Conservation (phyloP, 2,113 vertebrate species). For the Hippocampus barbouri region DNA sequence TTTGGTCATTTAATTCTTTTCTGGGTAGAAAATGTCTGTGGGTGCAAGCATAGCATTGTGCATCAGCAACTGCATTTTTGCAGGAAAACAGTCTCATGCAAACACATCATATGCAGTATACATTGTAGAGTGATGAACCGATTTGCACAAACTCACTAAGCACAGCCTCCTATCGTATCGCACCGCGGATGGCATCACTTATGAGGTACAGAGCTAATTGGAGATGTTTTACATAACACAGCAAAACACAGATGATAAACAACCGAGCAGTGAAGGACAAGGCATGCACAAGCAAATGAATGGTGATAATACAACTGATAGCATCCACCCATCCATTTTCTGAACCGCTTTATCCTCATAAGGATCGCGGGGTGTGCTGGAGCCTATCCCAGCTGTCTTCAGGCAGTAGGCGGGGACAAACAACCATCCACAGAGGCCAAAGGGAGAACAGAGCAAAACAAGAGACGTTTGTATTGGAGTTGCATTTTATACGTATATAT, state of each 20-base stretch:
- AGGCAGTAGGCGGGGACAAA: too few relatives aligned
- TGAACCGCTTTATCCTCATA: too few relatives aligned
- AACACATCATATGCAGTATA: background rate
- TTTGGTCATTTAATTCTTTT: constrained; percentile 42
- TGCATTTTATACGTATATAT: too few relatives aligned
- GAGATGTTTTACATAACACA: constrained; percentile 30
- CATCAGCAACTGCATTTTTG: constrained; percentile 23
- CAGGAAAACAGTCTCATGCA: constrained; percentile 13
- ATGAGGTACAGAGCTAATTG: constrained; percentile 32
- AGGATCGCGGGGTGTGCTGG: too few relatives aligned
- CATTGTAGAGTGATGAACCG: constrained; percentile 4
- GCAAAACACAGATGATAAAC: constrained; percentile 54
- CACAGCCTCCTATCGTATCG: background rate
- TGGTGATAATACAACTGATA: background rate
- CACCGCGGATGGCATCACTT: constrained; percentile 2
- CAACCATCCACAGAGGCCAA: too few relatives aligned
- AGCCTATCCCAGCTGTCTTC: too few relatives aligned
- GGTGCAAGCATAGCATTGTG: constrained; percentile 21
- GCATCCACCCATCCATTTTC: too few relatives aligned
- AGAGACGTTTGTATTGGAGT: too few relatives aligned
- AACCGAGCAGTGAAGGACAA: constrained; percentile 7
- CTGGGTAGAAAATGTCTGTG: constrained; percentile 34
- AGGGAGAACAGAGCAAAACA: too few relatives aligned
- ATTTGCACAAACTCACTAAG: constrained; percentile 9
- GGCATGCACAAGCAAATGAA: background rate